Evolutionary conservation across 2,888 invertebrate genomes (phyloP), one percentile per base, ranked within the genome.

Genomic region (Adela reaumurella): DNA sequence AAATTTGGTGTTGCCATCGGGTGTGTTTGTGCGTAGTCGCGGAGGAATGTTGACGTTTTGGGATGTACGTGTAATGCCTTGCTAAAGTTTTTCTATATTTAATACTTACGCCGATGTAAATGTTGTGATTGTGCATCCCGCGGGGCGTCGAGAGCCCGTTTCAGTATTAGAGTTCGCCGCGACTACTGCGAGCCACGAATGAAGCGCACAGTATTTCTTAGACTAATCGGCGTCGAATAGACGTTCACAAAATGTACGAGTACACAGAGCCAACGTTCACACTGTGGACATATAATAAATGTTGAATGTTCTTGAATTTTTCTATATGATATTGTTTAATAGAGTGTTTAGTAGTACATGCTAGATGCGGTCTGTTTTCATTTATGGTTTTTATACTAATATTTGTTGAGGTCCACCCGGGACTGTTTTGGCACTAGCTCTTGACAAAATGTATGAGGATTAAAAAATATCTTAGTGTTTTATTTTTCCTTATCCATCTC

Each of bases 281-380:
- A 72, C 74, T 73, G 71, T 74, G 74, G 69, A 71, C 66, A 64
- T 68, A 35, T 35, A 35, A 35, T 24, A 65, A 68, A 62, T 74
- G 73, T 74, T 74, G 65, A 72, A 70, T 73, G 74, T 74, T 69
- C 72, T 64, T 35, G 11, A 35, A 14, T 35, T 35, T 35, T 8
- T 35, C 5, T 46, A 24, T 6, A 49, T 17, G 17, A 11, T 61
- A 68, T 70, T 66, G 63, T 67, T 71, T 69, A 63, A 64, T 65
- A 66, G 67, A 63, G 62, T 69, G 67, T 65, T 68, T 62, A 62
- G 74, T 78, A 77, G 76, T 72, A 65, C 59, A 73, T 72, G 78
- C 78, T 78, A 78, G 78, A 70, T 76, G 74, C 77, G 71, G 68
- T 66, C 68, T 67, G 74, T 62, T 67, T 72, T 74, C n/a, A 8